Conservation (phyloP, 1,140 invertebrate species). For the Ooceraea biroi region DNA sequence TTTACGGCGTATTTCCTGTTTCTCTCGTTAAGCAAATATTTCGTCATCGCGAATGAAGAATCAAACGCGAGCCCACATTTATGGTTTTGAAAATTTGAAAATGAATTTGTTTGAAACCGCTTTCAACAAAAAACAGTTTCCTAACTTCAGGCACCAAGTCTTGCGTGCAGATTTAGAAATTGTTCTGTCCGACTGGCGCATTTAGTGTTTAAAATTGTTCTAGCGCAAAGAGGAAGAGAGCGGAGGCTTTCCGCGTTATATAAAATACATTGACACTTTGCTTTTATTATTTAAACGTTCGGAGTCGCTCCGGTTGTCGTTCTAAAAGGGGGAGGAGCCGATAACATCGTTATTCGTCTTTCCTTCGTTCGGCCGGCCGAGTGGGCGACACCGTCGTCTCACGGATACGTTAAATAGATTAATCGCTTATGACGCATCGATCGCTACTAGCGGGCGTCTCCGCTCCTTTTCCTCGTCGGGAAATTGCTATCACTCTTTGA, state of each 20-base stretch:
- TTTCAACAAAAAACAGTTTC: too few species aligned
- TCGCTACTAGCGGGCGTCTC: conserved; percentile 57
- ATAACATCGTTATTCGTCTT: conserved; percentile 63
- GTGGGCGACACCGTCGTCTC: conserved; percentile 29
- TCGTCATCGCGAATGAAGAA: conserved; percentile 38
- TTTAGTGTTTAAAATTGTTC: not conserved
- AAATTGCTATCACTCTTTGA: conserved; percentile 76
- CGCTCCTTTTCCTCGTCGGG: conserved; percentile 52
- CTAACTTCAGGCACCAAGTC: too few species aligned
- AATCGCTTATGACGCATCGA: conserved; percentile 75
- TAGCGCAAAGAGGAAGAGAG: not conserved
- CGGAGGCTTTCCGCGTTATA: not conserved
- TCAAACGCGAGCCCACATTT: not conserved
- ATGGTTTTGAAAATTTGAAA: not conserved
- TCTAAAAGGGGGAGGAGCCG: not conserved
- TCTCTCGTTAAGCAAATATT: conserved; percentile 59
- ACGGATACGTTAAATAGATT: conserved; percentile 74
- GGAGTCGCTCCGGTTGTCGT: not conserved
- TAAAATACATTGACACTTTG: not conserved
- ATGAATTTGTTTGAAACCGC: not conserved
- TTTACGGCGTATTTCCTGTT: conserved; percentile 50
- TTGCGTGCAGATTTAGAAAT: too few species aligned
- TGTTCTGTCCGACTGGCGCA: not conserved
- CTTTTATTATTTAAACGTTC: conserved; percentile 43
- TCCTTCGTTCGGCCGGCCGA: conserved; percentile 54